phyloP scores from a whole-genome alignment of 2,113 vertebrate species.

The Corythaixoides concolor region DNA sequence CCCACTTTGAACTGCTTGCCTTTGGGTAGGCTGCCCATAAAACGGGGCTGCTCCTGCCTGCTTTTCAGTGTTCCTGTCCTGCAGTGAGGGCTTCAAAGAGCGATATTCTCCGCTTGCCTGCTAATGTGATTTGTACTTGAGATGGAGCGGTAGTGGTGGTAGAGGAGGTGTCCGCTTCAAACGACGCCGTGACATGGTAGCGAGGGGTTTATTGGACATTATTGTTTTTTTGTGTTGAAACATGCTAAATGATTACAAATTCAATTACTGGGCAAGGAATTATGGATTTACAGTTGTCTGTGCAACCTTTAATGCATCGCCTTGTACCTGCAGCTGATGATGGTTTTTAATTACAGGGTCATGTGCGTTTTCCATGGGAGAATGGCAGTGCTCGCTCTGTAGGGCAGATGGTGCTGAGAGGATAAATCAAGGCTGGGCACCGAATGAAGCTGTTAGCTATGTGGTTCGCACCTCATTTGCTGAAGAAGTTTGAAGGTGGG shows the following conservation, averaged over 20 bases:
- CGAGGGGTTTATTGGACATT: neutral
- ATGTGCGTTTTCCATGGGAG: neutral
- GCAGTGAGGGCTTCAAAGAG: neutral
- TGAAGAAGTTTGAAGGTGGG: neutral
- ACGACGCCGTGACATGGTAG: neutral
- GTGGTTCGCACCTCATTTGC: neutral
- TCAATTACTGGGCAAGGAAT: neutral
- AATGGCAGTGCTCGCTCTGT: neutral
- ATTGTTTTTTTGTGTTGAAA: neutral
- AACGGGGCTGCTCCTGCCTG: neutral
- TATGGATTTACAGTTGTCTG: neutral
- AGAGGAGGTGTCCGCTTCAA: neutral
- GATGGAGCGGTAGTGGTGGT: neutral
- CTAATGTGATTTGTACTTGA: conserved; percentile 9
- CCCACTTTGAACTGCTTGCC: neutral
- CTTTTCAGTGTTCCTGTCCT: neutral
- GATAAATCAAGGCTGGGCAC: neutral
- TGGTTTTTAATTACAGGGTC: neutral
- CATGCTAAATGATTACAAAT: neutral
- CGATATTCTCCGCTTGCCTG: neutral
- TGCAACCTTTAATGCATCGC: neutral
- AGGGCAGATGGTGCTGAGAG: neutral
- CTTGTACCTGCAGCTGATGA: conserved; percentile 8
- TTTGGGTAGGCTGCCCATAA: neutral
- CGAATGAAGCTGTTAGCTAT: neutral